A percentile compares a stretch with the other conserved stretches of the same genome.
Conservation (phyloP, 2,113 vertebrate species). For the Gambusia affinis region DNA sequence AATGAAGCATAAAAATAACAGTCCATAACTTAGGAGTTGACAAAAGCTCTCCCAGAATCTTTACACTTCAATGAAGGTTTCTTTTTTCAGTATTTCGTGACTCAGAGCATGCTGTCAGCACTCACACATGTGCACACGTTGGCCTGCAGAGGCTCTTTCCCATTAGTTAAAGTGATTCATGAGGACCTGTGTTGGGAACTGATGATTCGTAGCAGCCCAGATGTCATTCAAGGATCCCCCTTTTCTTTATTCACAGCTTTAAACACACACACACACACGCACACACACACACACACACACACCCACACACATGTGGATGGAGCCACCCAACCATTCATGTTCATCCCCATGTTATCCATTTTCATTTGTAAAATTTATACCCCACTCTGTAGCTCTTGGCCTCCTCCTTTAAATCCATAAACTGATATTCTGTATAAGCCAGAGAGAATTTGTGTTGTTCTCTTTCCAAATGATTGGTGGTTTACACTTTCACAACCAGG, state of each 20-base stretch:
- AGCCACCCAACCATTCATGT: constrained; percentile 28
- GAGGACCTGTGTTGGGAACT: constrained; percentile 36
- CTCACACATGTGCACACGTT: background rate
- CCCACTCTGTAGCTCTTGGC: constrained; percentile 27
- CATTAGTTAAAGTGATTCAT: constrained; percentile 65
- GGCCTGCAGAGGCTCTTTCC: background rate
- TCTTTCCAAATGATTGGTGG: constrained; percentile 38
- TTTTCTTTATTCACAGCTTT: constrained; percentile 48
- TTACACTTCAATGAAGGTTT: constrained; percentile 6
- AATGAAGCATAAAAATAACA: background rate
- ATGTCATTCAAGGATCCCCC: constrained; percentile 42
- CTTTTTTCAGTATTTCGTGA: background rate
- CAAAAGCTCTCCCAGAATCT: constrained; percentile 12
- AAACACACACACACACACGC: constrained; percentile 3
- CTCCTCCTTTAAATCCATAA: constrained; percentile 55
- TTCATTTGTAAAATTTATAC: constrained; percentile 63
- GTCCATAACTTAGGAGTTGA: background rate
- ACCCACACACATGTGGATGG: too few species aligned
- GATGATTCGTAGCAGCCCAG: constrained; percentile 52
- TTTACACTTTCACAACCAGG: constrained; percentile 59
- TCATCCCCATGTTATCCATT: constrained; percentile 44
- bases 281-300: constrained; percentile 6
- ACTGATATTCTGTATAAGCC: constrained; percentile 58
- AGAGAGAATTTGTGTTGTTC: constrained; percentile 28
- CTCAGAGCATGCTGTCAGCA: background rate